Conservation (phyloP, 2,797 vertebrate species). For the Artibeus jamaicensis region DNA sequence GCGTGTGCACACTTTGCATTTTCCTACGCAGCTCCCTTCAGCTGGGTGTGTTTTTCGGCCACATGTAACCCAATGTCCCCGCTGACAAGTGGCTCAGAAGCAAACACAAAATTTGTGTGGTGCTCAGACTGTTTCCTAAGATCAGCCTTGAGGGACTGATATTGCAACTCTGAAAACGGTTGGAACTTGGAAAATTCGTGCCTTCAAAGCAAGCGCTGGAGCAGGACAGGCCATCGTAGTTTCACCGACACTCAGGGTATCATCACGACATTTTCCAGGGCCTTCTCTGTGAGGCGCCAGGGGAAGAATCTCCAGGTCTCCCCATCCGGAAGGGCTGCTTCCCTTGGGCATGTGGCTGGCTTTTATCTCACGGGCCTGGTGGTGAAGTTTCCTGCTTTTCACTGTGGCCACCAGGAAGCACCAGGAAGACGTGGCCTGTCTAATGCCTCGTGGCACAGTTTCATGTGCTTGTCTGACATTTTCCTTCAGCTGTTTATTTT, state of each 20-base stretch:
- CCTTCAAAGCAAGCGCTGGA: neutral
- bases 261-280: neutral
- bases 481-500: neutral
- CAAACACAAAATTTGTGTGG: neutral
- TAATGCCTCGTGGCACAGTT: neutral
- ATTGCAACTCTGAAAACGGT: neutral
- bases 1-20: accelerated
- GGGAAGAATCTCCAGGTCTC: neutral
- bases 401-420: neutral
- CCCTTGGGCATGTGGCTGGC: neutral
- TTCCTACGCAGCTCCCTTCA: accelerated
- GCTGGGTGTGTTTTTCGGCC: neutral
- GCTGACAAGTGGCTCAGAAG: neutral
- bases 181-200: neutral
- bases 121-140: neutral
- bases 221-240: too few species aligned
- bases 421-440: neutral
- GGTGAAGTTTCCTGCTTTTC: neutral
- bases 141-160: neutral
- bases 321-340: neutral
- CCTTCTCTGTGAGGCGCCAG: neutral
- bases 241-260: neutral
- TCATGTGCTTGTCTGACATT: neutral
- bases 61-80: neutral
- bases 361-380: neutral